These are phyloP conservation scores for Syndactyla subalaris DNA, from an alignment of 2,797 vertebrate genomes.

Conservation along the genomic window DNA sequence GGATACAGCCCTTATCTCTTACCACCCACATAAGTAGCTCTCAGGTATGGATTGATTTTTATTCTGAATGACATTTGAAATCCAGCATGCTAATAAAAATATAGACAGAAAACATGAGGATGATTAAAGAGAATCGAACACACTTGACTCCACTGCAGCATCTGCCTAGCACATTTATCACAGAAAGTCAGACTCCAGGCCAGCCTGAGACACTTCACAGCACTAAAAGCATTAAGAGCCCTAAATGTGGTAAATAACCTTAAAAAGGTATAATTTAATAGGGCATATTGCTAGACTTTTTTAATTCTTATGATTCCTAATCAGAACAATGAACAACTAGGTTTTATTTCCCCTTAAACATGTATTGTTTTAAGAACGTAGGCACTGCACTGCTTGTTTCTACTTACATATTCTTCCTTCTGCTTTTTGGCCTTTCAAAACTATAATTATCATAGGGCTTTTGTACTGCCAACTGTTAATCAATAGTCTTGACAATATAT, in stretches of 20 bases:
- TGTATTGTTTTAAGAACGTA: background rate
- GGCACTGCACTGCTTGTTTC: background rate
- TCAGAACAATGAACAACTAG: background rate
- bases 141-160: background rate
- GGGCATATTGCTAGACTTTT: background rate
- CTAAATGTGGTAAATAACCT: background rate
- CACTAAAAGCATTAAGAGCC: background rate
- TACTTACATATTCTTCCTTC: background rate
- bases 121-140: background rate
- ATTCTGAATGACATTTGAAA: background rate
- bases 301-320: background rate
- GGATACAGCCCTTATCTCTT: background rate
- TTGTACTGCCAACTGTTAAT: background rate
- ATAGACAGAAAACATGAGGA: background rate
- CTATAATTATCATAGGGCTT: background rate
- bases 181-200: background rate
- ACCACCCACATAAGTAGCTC: background rate
- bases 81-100: background rate
- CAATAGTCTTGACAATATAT: background rate
- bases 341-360: background rate
- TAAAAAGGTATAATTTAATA: background rate
- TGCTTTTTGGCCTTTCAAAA: background rate
- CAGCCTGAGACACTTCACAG: background rate
- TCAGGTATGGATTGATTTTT: background rate
- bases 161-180: background rate